Evolutionary conservation across 92 coral and sea anemone species (phyloP), one percentile per base, ranked within the genome.

Genomic region (Meandrina meandrites): DNA sequence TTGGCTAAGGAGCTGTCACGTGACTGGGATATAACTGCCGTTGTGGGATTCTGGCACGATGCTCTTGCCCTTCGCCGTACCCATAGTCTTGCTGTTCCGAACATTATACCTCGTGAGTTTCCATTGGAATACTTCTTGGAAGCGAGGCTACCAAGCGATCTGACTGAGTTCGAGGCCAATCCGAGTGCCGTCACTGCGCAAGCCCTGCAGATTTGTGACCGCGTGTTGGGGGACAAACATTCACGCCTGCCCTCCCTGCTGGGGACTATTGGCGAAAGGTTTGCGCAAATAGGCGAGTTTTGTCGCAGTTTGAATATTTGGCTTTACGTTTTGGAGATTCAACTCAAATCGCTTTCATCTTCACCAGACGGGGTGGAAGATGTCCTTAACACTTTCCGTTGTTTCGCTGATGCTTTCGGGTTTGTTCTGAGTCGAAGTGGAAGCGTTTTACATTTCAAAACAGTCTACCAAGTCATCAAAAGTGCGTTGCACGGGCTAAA

Each of bases 251-350:
- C 96, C 53, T 90, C 96, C 47, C 85, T 93, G 34, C 84, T 93
- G 66, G 96, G 96, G n/a, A 93, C 96, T 34, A 93, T 93, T 8
- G 96, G 96, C 22, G 96, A 93, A 60, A 88, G 96, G 34, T 93
- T 92, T 79, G 96, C 96, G 36, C 96, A 93, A 67, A 93, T 93
- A 28, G 96, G 96, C 50, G 96, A 93, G 89, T 93, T 93, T 86
- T 88, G 90, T 62, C 96, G 96, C 86, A 93, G 96, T 73, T 77
- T 93, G 22, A 93, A 93, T 64, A 92, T 93, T 66, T 93, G 96
- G 96, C 81, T 85, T 17, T 92, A 89, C 81, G 96, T 93, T 40
- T 83, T 93, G 37, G 94, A 93, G 48, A 85, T 93, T 18, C 96
- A 93, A 67, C 94, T 93, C 50, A 89, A 87, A 74, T 86, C 88